These are phyloP conservation scores for Aspidapion aeneum DNA, from an alignment of 2,888 invertebrate genomes.

Conservation along the genomic window DNA sequence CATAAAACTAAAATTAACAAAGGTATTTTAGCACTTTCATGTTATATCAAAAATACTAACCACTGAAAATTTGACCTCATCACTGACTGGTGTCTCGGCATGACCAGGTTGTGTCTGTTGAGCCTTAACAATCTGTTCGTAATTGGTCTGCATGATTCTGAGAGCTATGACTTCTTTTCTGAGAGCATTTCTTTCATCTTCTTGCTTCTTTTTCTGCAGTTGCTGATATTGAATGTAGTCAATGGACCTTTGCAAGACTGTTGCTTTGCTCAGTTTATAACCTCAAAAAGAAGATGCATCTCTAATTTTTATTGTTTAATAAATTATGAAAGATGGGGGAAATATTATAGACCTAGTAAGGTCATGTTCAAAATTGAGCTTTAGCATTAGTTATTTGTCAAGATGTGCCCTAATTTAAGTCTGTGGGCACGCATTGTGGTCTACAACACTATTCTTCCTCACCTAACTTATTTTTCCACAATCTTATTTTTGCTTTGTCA, in stretches of 20 bases:
- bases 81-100: slow-evolving; percentile 84
- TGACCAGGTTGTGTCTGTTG: slow-evolving; percentile 90
- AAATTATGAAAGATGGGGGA: slow-evolving; percentile 3
- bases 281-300: slow-evolving; percentile 44
- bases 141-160: slow-evolving; percentile 91
- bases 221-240: slow-evolving; percentile 90
- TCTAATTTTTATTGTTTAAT: slow-evolving; percentile 6
- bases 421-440: not conserved
- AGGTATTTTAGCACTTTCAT: too few relatives aligned
- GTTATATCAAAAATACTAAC: slow-evolving; percentile 60
- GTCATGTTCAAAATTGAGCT: not conserved
- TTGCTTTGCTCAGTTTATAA: slow-evolving; percentile 94
- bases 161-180: slow-evolving; percentile 91
- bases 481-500: not conserved
- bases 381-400: not conserved
- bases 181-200: slow-evolving; percentile 87
- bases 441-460: not conserved
- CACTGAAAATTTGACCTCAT: slow-evolving; percentile 95
- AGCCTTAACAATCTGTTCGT: slow-evolving; percentile 94
- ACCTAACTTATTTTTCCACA: not conserved
- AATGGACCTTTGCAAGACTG: slow-evolving; percentile 90
- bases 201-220: slow-evolving; percentile 89
- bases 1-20: too few relatives aligned
- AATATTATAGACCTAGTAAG: too few relatives aligned
- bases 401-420: not conserved